These are phyloP conservation scores for Gallinago jamesoni DNA, from an alignment of 2,113 vertebrate genomes.

Conservation along the genomic window DNA sequence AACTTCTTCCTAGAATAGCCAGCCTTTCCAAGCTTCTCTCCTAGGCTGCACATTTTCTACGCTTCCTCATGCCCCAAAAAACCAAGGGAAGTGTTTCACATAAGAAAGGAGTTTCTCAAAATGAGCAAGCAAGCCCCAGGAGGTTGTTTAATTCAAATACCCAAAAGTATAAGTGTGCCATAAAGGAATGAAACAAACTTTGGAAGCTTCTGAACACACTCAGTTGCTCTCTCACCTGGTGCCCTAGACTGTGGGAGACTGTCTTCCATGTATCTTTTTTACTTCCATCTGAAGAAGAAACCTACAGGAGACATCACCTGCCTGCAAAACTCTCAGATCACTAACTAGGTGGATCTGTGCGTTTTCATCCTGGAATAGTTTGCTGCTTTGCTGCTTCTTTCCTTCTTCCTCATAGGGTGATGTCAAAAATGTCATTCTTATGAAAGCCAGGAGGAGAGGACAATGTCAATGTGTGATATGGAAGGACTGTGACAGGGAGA, in stretches of 20 bases:
- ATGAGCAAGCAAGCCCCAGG: slow-evolving; percentile 21
- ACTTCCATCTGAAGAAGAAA: slow-evolving; percentile 8
- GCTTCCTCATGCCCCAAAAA: not conserved
- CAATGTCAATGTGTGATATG: slow-evolving; percentile 14
- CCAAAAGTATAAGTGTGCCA: not conserved
- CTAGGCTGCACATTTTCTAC: not conserved
- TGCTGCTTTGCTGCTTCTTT: not conserved
- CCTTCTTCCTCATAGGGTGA: not conserved
- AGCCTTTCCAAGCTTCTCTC: not conserved
- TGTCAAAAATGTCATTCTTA: slow-evolving; percentile 45
- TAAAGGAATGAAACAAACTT: not conserved
- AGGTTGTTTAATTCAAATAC: slow-evolving; percentile 45
- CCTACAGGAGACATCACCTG: not conserved
- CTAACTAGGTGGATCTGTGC: slow-evolving; percentile 5
- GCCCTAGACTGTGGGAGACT: not conserved
- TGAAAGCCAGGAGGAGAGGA: slow-evolving; percentile 32
- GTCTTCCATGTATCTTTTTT: not conserved
- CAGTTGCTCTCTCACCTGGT: not conserved
- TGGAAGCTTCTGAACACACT: not conserved
- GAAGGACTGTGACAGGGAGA: not conserved
- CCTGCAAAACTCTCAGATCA: not conserved
- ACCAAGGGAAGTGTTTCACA: not conserved
- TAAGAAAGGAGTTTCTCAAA: slow-evolving; percentile 5
- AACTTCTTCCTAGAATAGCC: not conserved
- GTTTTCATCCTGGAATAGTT: slow-evolving; percentile 19